Base-by-base conservation (phyloP, 2,888 invertebrate genomes). In the Ectropis crepuscularia region DNA sequence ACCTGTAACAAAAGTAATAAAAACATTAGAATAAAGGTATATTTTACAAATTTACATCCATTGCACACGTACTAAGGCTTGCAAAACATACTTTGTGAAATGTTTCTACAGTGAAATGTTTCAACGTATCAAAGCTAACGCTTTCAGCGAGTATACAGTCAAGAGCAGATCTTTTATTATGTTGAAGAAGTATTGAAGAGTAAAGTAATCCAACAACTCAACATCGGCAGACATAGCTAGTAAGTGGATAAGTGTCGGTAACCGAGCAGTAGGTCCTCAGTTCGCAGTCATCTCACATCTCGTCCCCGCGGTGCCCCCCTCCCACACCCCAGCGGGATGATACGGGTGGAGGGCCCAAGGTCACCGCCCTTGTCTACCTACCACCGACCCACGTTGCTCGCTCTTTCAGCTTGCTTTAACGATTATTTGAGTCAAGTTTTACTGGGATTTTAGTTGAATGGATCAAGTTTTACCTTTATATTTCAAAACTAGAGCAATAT, bases 351-450 rank as follows among this genome's bases (percentile, higher is more conserved):
- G 75, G 78, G 61, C 75, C 82, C 92, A 92, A 92, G 91, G 92
- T 91, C 91, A 80, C 86, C 90, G 88, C 85, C 88, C 89, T 86
- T 84, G 86, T 80, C 86, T 85, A 87, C 81, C 84, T 83, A 85
- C 84, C 81, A 76, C 75, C 88, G 88, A 87, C 86, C 86, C 83
- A 77, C 75, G 87, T 86, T 88, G 87, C 85, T 83, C 82, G 82
- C 82, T 75, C 81, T 78, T 60, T 65, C 53, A 64, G 72, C 74
- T 78, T 77, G 80, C 80, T 81, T 76, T 80, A 80, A 83, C 82
- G 81, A 85, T 89, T 84, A 85, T 69, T 85, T 80, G 80, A 85
- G 82, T 70, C 57, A 69, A 69, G 63, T 72, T 72, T 69, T 65
- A 68, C 53, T 46, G 58, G 62, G 55, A 61, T 68, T 65, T 64